phyloP scores from a whole-genome alignment of 2,888 invertebrate species.

The Heliconius hortense region DNA sequence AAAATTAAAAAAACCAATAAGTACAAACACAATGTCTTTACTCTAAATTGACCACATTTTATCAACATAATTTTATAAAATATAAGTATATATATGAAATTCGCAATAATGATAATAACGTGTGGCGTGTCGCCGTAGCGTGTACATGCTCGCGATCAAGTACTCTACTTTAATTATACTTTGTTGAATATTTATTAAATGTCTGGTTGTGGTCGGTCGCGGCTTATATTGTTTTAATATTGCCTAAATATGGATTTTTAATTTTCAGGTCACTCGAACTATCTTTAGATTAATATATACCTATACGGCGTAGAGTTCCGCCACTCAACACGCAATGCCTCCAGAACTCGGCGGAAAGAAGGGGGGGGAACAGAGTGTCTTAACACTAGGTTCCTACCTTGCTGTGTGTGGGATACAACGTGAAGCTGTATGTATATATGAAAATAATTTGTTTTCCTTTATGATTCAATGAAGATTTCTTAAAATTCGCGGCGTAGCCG shows the following conservation, averaged over 20 bases:
- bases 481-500: background rate
- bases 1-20: too few relatives aligned
- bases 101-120: constrained; percentile 30
- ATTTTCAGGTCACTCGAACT: background rate
- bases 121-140: constrained; percentile 35
- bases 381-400: too few relatives aligned
- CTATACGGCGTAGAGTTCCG: too few relatives aligned
- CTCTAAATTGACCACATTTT: too few relatives aligned
- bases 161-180: constrained; percentile 36
- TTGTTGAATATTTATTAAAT: constrained; percentile 34
- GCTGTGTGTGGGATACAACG: too few relatives aligned
- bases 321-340: too few relatives aligned
- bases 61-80: too few relatives aligned
- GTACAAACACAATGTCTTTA: too few relatives aligned
- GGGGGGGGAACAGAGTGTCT: too few relatives aligned
- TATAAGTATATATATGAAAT: background rate
- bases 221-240: constrained; percentile 5
- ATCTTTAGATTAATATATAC: background rate
- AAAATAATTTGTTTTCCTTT: background rate
- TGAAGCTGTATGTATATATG: too few relatives aligned
- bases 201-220: constrained; percentile 2
- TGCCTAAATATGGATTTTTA: constrained; percentile 3
- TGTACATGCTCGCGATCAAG: constrained; percentile 30
- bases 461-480: background rate
- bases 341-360: too few relatives aligned